Conservation (phyloP, 2,888 invertebrate species). For the Scaeva pyrastri region DNA sequence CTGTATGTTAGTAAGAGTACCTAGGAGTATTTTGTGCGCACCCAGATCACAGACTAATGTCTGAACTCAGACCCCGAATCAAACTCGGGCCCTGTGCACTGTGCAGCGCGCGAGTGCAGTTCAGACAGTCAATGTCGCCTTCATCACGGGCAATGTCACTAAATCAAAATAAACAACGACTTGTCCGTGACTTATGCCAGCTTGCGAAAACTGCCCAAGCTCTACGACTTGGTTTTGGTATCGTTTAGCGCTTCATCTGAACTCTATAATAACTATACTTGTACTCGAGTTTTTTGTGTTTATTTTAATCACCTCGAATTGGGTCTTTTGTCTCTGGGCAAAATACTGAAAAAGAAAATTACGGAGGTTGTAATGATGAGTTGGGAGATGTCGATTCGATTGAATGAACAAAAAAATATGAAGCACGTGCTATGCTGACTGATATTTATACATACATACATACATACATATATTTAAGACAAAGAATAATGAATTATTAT, state of each 20-base stretch:
- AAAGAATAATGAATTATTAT: slow-evolving; percentile 21
- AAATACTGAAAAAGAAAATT: slow-evolving; percentile 23
- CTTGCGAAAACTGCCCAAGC: slow-evolving; percentile 80
- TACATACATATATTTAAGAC: not conserved
- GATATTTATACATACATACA: too few relatives aligned
- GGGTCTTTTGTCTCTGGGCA: slow-evolving; percentile 63
- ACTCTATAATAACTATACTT: slow-evolving; percentile 46
- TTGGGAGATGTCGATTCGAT: slow-evolving; percentile 42
- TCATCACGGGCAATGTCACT: slow-evolving; percentile 81
- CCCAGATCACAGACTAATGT: slow-evolving; percentile 71
- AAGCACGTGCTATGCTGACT: slow-evolving; percentile 66
- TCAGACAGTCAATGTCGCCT: slow-evolving; percentile 81
- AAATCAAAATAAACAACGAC: slow-evolving; percentile 78
- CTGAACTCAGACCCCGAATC: slow-evolving; percentile 45
- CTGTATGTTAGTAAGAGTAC: slow-evolving; percentile 32
- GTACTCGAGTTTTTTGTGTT: slow-evolving; percentile 40
- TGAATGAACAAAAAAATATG: slow-evolving; percentile 14
- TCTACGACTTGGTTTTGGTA: slow-evolving; percentile 52
- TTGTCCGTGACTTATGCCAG: slow-evolving; percentile 83
- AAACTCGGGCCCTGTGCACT: slow-evolving; percentile 64
- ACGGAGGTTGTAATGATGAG: slow-evolving; percentile 52
- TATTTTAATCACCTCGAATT: slow-evolving; percentile 69
- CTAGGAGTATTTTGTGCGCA: slow-evolving; percentile 61
- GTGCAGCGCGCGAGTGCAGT: slow-evolving; percentile 47
- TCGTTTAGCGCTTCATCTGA: slow-evolving; percentile 73